A percentile compares a stretch with the other conserved stretches of the same genome.
phyloP scores from a whole-genome alignment of 1,140 invertebrate genomes.

The Hypothenemus hampei region DNA sequence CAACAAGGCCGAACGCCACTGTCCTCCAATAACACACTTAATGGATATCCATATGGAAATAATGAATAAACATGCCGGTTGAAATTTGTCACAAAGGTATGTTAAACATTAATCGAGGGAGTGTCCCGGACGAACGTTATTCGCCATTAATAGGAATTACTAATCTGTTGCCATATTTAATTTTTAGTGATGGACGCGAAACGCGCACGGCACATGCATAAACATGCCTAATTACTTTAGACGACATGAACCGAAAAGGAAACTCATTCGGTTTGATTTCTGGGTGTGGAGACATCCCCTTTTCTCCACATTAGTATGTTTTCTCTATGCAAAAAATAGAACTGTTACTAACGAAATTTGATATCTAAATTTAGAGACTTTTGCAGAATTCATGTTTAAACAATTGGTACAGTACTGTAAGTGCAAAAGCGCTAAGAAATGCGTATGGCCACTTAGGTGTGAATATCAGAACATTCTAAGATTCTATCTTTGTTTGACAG shows the following conservation, averaged over 20 bases:
- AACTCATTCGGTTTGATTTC: constrained; percentile 27
- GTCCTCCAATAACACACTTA: constrained; percentile 16
- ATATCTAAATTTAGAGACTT: no score
- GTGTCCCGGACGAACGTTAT: no score
- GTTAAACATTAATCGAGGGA: constrained; percentile 28
- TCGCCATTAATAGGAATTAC: constrained; percentile 29
- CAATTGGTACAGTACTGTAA: no score
- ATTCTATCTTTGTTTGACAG: no score
- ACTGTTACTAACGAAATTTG: no score
- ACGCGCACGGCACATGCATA: constrained; percentile 22
- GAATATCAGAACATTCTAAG: no score
- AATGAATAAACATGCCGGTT: constrained; percentile 22
- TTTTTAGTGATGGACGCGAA: constrained; percentile 26
- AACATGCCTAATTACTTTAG: constrained; percentile 29
- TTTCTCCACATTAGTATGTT: no score
- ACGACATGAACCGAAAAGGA: constrained; percentile 25
- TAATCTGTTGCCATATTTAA: constrained; percentile 31
- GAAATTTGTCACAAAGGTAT: constrained; percentile 30
- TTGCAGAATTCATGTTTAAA: no score
- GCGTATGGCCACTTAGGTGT: no score
- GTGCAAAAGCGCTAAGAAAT: no score
- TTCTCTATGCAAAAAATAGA: no score
- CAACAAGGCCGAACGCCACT: constrained; percentile 2
- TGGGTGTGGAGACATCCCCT: constrained; percentile 14
- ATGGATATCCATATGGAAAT: constrained; percentile 24